phyloP scores from a whole-genome alignment of 2,113 vertebrate species.

The Tichodroma muraria region DNA sequence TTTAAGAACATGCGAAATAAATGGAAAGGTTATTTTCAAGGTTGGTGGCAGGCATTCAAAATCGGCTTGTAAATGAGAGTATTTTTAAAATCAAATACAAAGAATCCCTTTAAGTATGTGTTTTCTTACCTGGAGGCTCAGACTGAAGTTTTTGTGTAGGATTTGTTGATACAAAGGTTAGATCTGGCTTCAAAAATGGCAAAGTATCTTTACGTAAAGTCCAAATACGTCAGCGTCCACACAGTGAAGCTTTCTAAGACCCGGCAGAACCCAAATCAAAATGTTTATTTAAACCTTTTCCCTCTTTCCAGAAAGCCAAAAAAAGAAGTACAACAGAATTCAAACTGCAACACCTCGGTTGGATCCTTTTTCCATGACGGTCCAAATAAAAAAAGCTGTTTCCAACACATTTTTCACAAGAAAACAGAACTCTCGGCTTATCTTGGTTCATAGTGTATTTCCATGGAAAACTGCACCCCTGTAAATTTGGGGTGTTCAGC shows the following conservation, averaged over 20 bases:
- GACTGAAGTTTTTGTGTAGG: conserved; percentile 44
- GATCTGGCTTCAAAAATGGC: conserved; percentile 55
- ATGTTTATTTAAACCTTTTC: conserved; percentile 64
- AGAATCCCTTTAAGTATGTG: conserved; percentile 39
- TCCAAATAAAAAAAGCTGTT: neutral
- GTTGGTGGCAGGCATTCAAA: conserved; percentile 39
- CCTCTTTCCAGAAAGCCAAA: conserved; percentile 48
- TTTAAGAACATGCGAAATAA: conserved; percentile 24
- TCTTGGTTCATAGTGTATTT: neutral
- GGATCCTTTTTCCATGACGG: conserved; percentile 47
- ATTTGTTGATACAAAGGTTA: conserved; percentile 62
- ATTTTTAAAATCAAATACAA: conserved; percentile 59
- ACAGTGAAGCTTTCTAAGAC: conserved; percentile 61
- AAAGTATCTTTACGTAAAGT: conserved; percentile 33
- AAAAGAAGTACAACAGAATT: conserved; percentile 60
- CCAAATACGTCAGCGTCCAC: conserved; percentile 41
- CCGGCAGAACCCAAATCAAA: conserved; percentile 50
- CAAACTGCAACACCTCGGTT: conserved; percentile 41
- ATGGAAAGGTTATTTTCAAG: conserved; percentile 33
- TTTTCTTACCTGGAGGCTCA: conserved; percentile 50
- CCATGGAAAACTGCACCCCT: neutral
- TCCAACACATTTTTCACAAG: conserved; percentile 1
- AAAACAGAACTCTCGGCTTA: neutral
- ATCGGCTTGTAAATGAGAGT: conserved; percentile 42
- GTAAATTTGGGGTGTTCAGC: neutral